Evolutionary conservation across 2,113 vertebrate genomes (phyloP).

Genomic region (Stegostoma tigrinum): DNA sequence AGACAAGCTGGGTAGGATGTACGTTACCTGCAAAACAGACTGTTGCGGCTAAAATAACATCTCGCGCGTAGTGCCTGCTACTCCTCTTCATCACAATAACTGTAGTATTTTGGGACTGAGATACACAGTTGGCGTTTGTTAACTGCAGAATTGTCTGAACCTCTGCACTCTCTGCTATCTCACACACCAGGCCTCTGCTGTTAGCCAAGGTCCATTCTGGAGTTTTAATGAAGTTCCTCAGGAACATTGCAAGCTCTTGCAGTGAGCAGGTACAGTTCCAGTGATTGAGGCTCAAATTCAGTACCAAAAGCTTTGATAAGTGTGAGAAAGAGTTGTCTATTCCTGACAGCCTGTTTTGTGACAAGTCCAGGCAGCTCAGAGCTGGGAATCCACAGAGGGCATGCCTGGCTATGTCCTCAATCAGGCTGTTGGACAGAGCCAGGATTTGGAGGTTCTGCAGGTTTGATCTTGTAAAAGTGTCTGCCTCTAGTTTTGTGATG

Average conservation of each 20-base stretch:
- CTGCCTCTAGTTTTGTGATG: slow-evolving; percentile 53
- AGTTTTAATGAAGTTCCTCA: slow-evolving; percentile 56
- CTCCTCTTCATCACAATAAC: slow-evolving; percentile 46
- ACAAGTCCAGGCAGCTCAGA: slow-evolving; percentile 62
- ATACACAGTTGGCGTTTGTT: slow-evolving; percentile 59
- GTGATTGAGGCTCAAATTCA: slow-evolving; percentile 61
- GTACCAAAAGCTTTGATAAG: slow-evolving; percentile 55
- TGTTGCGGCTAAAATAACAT: slow-evolving; percentile 60
- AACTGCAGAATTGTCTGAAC: slow-evolving; percentile 55
- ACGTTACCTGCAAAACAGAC: slow-evolving; percentile 67
- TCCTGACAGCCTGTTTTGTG: slow-evolving; percentile 58
- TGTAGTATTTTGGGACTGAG: slow-evolving; percentile 57
- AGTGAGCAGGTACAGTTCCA: slow-evolving; percentile 70
- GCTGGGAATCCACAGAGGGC: slow-evolving; percentile 54
- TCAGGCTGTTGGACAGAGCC: slow-evolving; percentile 67
- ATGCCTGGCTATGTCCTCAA: slow-evolving; percentile 52
- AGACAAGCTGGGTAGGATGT: not conserved
- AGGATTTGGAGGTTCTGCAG: slow-evolving; percentile 58
- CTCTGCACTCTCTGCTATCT: slow-evolving; percentile 45
- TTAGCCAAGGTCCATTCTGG: slow-evolving; percentile 54
- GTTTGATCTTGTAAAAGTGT: slow-evolving; percentile 51
- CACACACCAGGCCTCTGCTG: slow-evolving; percentile 54
- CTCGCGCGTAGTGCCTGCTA: slow-evolving; percentile 51
- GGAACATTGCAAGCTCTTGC: slow-evolving; percentile 53
- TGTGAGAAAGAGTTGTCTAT: slow-evolving; percentile 58